Base-by-base conservation (phyloP, 1,140 invertebrate species). In the Triops longicaudatus region DNA sequence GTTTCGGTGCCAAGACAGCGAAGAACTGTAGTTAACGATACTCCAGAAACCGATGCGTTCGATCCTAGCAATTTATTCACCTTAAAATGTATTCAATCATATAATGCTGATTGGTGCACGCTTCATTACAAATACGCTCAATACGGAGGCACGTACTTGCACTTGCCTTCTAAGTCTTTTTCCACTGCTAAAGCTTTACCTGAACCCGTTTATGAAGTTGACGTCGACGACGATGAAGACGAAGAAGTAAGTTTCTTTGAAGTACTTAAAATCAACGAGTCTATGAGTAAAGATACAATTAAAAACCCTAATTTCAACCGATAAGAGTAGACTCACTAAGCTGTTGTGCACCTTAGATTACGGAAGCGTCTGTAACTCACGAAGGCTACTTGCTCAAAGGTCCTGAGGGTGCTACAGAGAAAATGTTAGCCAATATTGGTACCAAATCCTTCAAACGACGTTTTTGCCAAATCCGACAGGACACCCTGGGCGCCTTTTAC, bases 381-480 rank as follows among this genome's bases (percentile, higher is more conserved):
- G 91, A 95, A 84, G 94, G 94, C 0, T 96, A 92, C 85, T 84
- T 97, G 75, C 88, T 94, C 82, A 96, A 96, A 86, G 94, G 94
- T 42, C 93, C 95, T 10, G 94, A 95, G 84, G 91, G 91, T 78
- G 87, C 87, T 44, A 90, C 89, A 78, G 92, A 94, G 84, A 87
- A 91, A 76, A 93, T 93, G 86, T 94, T 94, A 85, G 90, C 90
- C 76, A 92, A 93, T 83, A 91, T 94, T 81, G 92, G 91, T 27
- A 92, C 92, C 14, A 94, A 94, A 83, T 95, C 94, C 72, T 97
- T 96, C 82, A 97, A 97, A 85, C 88, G 92, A 83, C 88, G 94
- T 75, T 96, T 76, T 63, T 79, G 50, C 12, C 76, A 76, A 81
- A 81, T 74, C 73, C 87, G 94, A 76, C 91, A 93, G 84, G 93